phyloP scores from a whole-genome alignment of 2,113 vertebrate genomes.

The Paratilapia polleni region DNA sequence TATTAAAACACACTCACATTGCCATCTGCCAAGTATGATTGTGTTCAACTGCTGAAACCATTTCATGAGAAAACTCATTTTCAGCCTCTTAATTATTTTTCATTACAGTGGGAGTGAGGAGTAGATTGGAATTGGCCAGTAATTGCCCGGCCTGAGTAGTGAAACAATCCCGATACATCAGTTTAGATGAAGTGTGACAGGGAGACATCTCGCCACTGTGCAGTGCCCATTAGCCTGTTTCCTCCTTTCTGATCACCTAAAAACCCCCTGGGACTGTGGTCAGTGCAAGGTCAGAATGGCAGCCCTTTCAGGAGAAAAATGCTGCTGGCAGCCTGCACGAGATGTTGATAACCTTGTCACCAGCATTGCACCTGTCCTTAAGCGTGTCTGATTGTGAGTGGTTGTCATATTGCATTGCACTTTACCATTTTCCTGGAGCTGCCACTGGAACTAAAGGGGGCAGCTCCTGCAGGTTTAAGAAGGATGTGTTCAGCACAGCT shows the following conservation, averaged over 20 bases:
- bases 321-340: conserved; percentile 77
- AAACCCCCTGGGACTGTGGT: conserved; percentile 86
- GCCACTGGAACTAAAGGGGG: conserved; percentile 59
- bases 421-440: conserved; percentile 50
- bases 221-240: conserved; percentile 92
- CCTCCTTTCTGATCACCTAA: conserved; percentile 90
- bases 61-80: conserved; percentile 99
- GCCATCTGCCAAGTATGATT: conserved; percentile 96
- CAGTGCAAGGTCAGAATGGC: conserved; percentile 90
- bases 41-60: conserved; percentile 94
- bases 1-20: conserved; percentile 90
- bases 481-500: conserved; percentile 72
- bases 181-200: conserved; percentile 98
- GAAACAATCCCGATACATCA: conserved; percentile 93
- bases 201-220: conserved; percentile 92
- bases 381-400: conserved; percentile 54
- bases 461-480: conserved; percentile 66
- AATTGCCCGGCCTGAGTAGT: conserved; percentile 92
- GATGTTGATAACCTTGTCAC: conserved; percentile 84
- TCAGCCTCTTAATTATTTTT: conserved; percentile 99
- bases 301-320: conserved; percentile 81
- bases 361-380: conserved; percentile 65
- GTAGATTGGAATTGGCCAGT: conserved; percentile 98
- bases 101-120: conserved; percentile 94
- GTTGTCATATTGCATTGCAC: conserved; percentile 59